Evolutionary conservation across 2,797 vertebrate species (phyloP).

Genomic region (Centroberyx gerrardi): DNA sequence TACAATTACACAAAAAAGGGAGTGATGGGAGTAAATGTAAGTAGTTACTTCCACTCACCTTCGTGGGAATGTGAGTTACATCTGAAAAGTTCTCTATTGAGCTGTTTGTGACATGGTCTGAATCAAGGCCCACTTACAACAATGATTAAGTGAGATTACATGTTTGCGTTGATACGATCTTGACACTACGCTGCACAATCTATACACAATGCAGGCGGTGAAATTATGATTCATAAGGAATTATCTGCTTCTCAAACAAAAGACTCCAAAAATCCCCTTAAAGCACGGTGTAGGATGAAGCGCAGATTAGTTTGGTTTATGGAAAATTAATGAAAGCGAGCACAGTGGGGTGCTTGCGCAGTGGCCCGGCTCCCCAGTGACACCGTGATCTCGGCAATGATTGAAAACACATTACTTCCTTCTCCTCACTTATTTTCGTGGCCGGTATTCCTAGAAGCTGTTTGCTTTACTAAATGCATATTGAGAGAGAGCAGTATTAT

Average conservation of each 20-base stretch:
- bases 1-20: too few species aligned
- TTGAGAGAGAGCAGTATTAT: slow-evolving; percentile 7
- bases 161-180: slow-evolving; percentile 37
- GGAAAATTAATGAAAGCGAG: slow-evolving; percentile 71
- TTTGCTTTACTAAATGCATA: slow-evolving; percentile 62
- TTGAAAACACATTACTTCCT: slow-evolving; percentile 50
- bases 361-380: slow-evolving; percentile 56
- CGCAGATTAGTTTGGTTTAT: slow-evolving; percentile 64
- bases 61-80: neutral
- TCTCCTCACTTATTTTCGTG: slow-evolving; percentile 42
- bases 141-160: slow-evolving; percentile 15
- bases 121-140: slow-evolving; percentile 12
- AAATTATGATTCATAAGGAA: slow-evolving; percentile 59
- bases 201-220: slow-evolving; percentile 33
- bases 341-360: slow-evolving; percentile 59
- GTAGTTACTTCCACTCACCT: neutral
- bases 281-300: slow-evolving; percentile 47
- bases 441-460: slow-evolving; percentile 49
- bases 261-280: slow-evolving; percentile 61
- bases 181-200: slow-evolving; percentile 14
- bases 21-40: too few species aligned
- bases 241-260: slow-evolving; percentile 73
- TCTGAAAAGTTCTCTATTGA: neutral
- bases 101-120: neutral
- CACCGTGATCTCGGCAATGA: slow-evolving; percentile 58